Evolutionary conservation across 2,797 vertebrate genomes (phyloP).

Genomic region (Myotis daubentonii): DNA sequence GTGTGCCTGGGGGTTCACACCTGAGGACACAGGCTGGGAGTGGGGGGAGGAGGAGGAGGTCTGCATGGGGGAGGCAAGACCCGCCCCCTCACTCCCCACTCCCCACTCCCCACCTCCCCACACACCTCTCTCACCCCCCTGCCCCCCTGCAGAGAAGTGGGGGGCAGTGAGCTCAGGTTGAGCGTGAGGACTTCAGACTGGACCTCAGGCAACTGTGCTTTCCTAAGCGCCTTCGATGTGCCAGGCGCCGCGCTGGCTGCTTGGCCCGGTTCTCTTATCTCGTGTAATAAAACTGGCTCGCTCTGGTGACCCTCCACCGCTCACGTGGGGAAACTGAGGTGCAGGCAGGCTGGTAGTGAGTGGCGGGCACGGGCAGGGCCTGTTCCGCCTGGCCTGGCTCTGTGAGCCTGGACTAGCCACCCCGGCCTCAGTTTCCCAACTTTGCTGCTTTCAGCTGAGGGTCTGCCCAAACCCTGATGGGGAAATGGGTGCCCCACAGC

Average conservation of each 20-base stretch:
- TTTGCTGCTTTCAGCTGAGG: not conserved
- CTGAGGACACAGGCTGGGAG: not conserved
- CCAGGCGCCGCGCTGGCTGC: not conserved
- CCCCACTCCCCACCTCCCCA: not conserved
- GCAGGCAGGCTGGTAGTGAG: not conserved
- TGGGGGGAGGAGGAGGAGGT: not conserved
- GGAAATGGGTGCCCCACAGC: not conserved
- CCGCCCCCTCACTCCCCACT: not conserved
- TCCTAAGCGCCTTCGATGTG: not conserved
- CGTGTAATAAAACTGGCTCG: conserved; percentile 45
- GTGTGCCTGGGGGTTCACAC: not conserved
- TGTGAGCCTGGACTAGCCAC: not conserved
- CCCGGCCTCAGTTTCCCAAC: not conserved
- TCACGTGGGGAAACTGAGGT: conserved; percentile 5
- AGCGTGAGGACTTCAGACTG: not conserved
- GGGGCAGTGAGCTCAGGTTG: not conserved
- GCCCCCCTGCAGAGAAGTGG: not conserved
- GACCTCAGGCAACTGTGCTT: not conserved
- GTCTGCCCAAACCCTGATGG: not conserved
- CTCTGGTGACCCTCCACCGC: not conserved
- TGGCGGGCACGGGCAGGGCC: not conserved
- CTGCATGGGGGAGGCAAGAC: not conserved
- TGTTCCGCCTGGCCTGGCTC: not conserved
- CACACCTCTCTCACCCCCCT: not conserved
- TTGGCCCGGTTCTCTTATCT: not conserved